Percentiles rank a stretch among this genome's conserved stretches.
These are phyloP conservation scores for Nycteola revayana DNA, from an alignment of 2,888 invertebrate genomes.

Conservation along the genomic window DNA sequence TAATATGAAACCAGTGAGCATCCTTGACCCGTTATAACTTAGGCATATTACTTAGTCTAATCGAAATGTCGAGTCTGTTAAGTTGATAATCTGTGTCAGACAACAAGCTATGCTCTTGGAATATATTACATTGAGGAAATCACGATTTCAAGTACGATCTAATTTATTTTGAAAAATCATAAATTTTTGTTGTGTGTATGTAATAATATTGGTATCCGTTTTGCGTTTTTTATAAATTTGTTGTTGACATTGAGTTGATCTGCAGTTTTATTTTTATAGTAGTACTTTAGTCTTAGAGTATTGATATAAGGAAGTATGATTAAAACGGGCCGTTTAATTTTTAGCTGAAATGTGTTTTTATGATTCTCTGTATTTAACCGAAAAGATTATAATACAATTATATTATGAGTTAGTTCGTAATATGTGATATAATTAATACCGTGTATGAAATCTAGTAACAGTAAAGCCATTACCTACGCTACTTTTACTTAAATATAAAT, in stretches of 20 bases:
- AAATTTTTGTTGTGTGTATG: constrained; percentile 68
- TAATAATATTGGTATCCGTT: constrained; percentile 73
- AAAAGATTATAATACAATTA: too few relatives aligned
- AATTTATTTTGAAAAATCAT: constrained; percentile 79
- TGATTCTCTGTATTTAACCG: too few relatives aligned
- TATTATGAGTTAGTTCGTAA: too few relatives aligned
- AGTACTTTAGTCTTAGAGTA: too few relatives aligned
- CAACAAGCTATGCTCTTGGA: constrained; percentile 52
- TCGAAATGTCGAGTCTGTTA: constrained; percentile 38
- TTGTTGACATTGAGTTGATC: constrained; percentile 1
- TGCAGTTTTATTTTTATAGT: too few relatives aligned
- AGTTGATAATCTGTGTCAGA: constrained; percentile 54
- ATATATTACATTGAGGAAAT: constrained; percentile 79
- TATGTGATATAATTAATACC: too few relatives aligned
- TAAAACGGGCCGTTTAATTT: too few relatives aligned
- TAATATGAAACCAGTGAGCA: constrained; percentile 12
- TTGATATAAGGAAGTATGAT: too few relatives aligned
- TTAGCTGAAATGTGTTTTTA: too few relatives aligned
- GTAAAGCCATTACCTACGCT: too few relatives aligned
- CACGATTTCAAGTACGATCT: constrained; percentile 68
- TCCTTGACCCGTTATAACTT: constrained; percentile 15
- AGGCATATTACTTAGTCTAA: constrained; percentile 21
- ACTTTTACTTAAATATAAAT: too few relatives aligned
- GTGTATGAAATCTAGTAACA: too few relatives aligned
- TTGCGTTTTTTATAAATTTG: constrained; percentile 37